These are phyloP conservation scores for Conus canariensis DNA, from an alignment of 2,888 invertebrate genomes.

Conservation along the genomic window DNA sequence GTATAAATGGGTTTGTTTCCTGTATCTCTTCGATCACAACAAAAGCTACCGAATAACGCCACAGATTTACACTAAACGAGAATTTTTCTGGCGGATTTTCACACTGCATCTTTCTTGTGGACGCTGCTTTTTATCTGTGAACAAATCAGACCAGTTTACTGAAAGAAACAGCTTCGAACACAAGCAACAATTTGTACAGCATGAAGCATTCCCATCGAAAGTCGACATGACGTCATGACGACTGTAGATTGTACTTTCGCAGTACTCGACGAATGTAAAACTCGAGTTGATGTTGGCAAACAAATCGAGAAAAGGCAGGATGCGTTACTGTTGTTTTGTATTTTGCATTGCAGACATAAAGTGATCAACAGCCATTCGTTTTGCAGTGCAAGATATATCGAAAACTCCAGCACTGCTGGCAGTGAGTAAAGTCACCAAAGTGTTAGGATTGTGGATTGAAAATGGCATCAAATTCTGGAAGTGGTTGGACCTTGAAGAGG, in stretches of 20 bases:
- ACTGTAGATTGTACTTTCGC: not conserved
- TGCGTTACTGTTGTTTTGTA: not conserved
- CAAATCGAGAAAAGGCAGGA: not conserved
- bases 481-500: slow-evolving; percentile 51
- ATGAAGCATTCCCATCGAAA: not conserved
- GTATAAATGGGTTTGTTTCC: not conserved
- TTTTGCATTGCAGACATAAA: not conserved
- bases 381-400: not conserved
- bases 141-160: not conserved
- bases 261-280: not conserved
- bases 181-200: not conserved
- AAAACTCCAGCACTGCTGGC: not conserved
- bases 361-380: not conserved
- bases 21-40: slow-evolving; percentile 31
- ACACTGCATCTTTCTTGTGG: not conserved
- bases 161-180: not conserved
- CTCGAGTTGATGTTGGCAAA: not conserved
- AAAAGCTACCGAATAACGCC: slow-evolving; percentile 1
- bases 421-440: not conserved
- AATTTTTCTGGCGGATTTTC: not conserved
- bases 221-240: slow-evolving; percentile 26
- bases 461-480: slow-evolving; percentile 36
- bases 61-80: not conserved
- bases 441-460: not conserved
- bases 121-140: not conserved